These are phyloP conservation scores for Drosophila recens DNA, from an alignment of 2,888 invertebrate species.

Conservation along the genomic window DNA sequence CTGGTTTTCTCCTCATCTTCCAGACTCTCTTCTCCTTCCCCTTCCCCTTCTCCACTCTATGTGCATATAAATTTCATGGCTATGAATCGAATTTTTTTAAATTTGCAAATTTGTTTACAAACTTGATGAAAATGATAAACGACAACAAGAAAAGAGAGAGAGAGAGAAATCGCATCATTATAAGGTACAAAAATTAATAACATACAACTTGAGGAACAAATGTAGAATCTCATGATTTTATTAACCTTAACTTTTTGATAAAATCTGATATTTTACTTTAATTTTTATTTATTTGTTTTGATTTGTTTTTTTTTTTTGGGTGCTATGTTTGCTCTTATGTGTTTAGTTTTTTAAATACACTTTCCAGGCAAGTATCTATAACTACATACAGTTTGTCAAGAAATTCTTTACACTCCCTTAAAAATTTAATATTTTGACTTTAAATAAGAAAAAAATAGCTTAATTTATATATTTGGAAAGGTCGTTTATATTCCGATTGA, in stretches of 20 bases:
- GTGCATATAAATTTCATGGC: not conserved
- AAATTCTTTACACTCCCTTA: too few relatives aligned
- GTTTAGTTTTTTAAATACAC: constrained; percentile 4
- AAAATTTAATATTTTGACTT: too few relatives aligned
- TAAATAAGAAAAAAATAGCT: too few relatives aligned
- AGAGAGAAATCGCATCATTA: constrained; percentile 1
- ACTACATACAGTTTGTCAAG: too few relatives aligned
- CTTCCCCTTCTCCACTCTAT: not conserved
- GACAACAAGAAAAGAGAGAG: constrained; percentile 5
- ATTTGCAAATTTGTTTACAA: constrained; percentile 44
- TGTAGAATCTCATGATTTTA: constrained; percentile 11
- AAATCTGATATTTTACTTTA: not conserved
- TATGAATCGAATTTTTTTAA: constrained; percentile 23
- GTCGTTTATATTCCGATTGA: too few relatives aligned
- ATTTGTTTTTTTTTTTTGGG: constrained; percentile 9
- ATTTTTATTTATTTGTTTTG: not conserved
- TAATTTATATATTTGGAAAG: too few relatives aligned
- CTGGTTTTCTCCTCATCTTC: constrained; percentile 39
- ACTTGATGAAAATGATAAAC: constrained; percentile 22
- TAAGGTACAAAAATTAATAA: constrained; percentile 18
- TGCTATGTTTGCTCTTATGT: constrained; percentile 13
- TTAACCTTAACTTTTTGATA: constrained; percentile 11
- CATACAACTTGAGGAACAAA: constrained; percentile 16
- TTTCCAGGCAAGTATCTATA: not conserved
- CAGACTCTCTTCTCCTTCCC: too few relatives aligned